A percentile compares a stretch with the other conserved stretches of the same genome.
Evolutionary conservation across 2,888 invertebrate genomes (phyloP).

Genomic region (Yponomeuta plumbellus): DNA sequence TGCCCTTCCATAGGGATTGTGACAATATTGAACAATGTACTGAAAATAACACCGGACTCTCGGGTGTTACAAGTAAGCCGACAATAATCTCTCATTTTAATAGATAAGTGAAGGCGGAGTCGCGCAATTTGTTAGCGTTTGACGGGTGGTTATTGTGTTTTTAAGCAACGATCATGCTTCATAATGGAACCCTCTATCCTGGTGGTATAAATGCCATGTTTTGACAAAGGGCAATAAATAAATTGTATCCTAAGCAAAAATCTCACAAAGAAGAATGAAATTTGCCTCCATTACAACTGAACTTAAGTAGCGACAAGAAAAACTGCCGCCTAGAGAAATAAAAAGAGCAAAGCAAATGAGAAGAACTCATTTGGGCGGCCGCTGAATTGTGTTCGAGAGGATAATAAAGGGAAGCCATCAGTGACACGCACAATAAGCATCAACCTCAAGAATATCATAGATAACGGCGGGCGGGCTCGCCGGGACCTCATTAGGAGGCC

Average conservation of each 20-base stretch:
- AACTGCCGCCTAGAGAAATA: constrained; percentile 74
- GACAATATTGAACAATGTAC: constrained; percentile 75
- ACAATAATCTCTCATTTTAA: constrained; percentile 74
- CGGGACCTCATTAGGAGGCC: constrained; percentile 75
- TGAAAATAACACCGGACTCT: constrained; percentile 71
- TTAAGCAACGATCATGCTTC: constrained; percentile 15
- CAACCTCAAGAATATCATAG: constrained; percentile 78
- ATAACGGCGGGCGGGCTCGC: constrained; percentile 65
- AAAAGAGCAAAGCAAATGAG: constrained; percentile 73
- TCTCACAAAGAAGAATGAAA: neutral
- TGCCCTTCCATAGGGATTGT: constrained; percentile 68
- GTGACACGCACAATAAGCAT: constrained; percentile 78
- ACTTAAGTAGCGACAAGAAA: constrained; percentile 59
- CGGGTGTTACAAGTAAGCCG: constrained; percentile 49
- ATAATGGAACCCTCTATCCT: neutral
- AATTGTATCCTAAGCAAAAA: constrained; percentile 5
- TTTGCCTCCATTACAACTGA: constrained; percentile 13
- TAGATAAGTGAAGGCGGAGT: constrained; percentile 73
- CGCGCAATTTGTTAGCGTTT: constrained; percentile 61
- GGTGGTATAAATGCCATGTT: neutral
- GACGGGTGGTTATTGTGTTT: constrained; percentile 20
- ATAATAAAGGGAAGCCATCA: constrained; percentile 76
- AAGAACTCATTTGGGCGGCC: constrained; percentile 72
- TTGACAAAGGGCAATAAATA: constrained; percentile 2
- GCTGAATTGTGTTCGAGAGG: constrained; percentile 76